A percentile compares a stretch with the other conserved stretches of the same genome.
These are phyloP conservation scores for Brachionus rotundiformis DNA, from an alignment of 1,140 invertebrate species.

Conservation along the genomic window DNA sequence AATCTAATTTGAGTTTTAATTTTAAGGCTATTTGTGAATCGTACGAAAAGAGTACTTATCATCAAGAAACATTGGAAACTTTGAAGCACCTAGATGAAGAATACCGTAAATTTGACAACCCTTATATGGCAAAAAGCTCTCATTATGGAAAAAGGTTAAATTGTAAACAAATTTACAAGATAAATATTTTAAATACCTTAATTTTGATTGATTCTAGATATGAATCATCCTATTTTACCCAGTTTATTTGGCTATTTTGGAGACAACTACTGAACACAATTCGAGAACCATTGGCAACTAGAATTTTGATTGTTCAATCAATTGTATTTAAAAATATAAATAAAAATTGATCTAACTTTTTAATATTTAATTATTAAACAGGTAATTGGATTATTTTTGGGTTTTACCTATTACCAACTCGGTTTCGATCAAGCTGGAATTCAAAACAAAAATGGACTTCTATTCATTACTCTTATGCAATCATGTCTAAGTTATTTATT, in stretches of 20 bases:
- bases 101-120: constrained; percentile 15
- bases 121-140: constrained; percentile 2
- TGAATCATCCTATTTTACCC: constrained; percentile 28
- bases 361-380: background rate
- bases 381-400: constrained; percentile 80
- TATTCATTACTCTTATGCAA: constrained; percentile 87
- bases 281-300: constrained; percentile 68
- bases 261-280: constrained; percentile 6
- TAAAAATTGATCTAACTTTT: background rate
- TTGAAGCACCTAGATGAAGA: constrained; percentile 15
- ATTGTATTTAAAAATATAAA: constrained; percentile 62
- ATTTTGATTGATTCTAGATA: constrained; percentile 38
- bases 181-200: background rate
- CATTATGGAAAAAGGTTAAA: constrained; percentile 20
- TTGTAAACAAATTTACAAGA: constrained; percentile 18
- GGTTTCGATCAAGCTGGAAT: constrained; percentile 80
- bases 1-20: constrained; percentile 53
- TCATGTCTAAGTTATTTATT: constrained; percentile 68
- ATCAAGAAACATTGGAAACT: constrained; percentile 43
- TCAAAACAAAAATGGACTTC: constrained; percentile 91
- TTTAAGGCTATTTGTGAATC: constrained; percentile 53
- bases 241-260: constrained; percentile 51
- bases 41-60: constrained; percentile 50
- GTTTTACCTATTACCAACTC: constrained; percentile 84
- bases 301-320: constrained; percentile 84